These are phyloP conservation scores for Gobio gobio DNA, from an alignment of 2,113 vertebrate species.

Conservation along the genomic window DNA sequence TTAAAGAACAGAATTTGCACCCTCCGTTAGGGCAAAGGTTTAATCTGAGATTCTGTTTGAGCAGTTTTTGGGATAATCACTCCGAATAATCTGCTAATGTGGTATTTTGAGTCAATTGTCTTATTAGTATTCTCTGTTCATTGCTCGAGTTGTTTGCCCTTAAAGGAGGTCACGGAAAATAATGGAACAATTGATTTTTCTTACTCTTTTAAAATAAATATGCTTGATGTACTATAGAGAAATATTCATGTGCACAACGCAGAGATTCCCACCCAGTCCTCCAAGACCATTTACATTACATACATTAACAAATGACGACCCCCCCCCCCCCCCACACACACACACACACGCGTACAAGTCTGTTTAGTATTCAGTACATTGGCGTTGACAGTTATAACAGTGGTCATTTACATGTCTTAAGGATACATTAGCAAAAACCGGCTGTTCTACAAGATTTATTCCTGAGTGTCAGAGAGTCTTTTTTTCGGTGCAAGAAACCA, in stretches of 20 bases:
- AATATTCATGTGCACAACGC: not conserved
- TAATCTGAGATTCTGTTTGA: not conserved
- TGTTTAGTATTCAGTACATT: not conserved
- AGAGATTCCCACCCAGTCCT: not conserved
- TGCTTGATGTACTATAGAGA: not conserved
- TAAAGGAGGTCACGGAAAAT: not conserved
- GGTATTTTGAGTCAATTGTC: not conserved
- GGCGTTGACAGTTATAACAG: not conserved
- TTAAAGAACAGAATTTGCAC: not conserved
- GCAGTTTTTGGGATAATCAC: slow-evolving; percentile 3
- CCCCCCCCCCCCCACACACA: too few species aligned
- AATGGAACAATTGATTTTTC: not conserved
- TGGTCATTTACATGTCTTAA: not conserved
- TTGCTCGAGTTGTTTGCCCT: not conserved
- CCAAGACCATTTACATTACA: not conserved
- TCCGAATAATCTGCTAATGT: not conserved
- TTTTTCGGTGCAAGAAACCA: not conserved
- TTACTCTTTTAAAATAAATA: not conserved
- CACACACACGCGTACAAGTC: not conserved
- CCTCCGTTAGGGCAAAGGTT: not conserved
- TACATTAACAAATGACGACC: too few species aligned
- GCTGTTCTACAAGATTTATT: slow-evolving; percentile 5
- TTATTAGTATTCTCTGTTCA: not conserved
- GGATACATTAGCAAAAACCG: not conserved
- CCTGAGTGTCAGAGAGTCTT: not conserved